Conservation (phyloP, 2,797 vertebrate species). For the Choloepus didactylus region DNA sequence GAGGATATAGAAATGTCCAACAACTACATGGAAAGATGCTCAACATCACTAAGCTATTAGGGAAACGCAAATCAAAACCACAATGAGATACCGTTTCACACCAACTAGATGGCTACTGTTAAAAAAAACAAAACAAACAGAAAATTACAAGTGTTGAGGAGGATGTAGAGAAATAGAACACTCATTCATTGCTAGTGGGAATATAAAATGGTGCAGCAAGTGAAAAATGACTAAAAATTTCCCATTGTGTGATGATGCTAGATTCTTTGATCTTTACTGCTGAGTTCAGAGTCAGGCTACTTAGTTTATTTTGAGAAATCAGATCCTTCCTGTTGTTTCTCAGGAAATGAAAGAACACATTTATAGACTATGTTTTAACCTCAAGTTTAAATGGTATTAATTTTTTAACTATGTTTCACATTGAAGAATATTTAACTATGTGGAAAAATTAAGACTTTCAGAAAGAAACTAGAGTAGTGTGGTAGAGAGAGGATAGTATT, state of each 20-base stretch:
- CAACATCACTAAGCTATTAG: too few relatives aligned
- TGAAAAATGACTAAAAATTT: constrained; percentile 67
- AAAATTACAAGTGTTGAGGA: too few relatives aligned
- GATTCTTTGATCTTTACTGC: constrained; percentile 71
- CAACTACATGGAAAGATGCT: too few relatives aligned
- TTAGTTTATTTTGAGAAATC: constrained; percentile 83
- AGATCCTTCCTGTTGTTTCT: constrained; percentile 80
- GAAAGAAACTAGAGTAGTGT: constrained; percentile 49
- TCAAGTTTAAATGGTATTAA: constrained; percentile 60
- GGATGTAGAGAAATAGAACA: too few relatives aligned
- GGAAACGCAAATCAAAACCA: too few relatives aligned
- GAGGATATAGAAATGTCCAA: too few relatives aligned
- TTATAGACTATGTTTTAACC: constrained; percentile 71
- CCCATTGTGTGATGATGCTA: constrained; percentile 46
- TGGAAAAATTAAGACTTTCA: constrained; percentile 52
- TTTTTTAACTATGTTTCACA: constrained; percentile 64
- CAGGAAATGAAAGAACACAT: constrained; percentile 79
- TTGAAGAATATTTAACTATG: constrained; percentile 72
- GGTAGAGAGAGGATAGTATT: background rate
- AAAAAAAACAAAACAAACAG: too few relatives aligned
- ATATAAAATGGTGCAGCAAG: too few relatives aligned
- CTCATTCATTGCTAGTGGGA: too few relatives aligned
- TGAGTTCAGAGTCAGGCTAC: constrained; percentile 68
- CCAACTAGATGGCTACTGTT: too few relatives aligned
- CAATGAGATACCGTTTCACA: too few relatives aligned